Percentiles rank a stretch among this genome's conserved stretches.
phyloP scores from a whole-genome alignment of 2,113 vertebrate genomes.

The Misgurnus mizolepis region DNA sequence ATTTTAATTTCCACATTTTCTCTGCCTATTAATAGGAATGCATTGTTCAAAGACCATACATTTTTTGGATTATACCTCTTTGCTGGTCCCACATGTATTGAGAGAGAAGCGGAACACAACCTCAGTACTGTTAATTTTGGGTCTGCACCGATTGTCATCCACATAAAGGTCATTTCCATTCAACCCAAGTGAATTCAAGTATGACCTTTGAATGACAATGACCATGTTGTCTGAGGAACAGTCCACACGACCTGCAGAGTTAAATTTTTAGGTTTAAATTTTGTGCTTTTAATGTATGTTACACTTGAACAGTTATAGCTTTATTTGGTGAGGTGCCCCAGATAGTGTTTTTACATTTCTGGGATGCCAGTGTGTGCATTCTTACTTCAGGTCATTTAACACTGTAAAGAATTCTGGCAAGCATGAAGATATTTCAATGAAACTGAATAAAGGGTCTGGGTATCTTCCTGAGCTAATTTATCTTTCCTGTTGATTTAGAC shows the following conservation, averaged over 20 bases:
- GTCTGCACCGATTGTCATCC: conserved; percentile 76
- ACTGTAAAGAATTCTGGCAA: no score
- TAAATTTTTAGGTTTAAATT: conserved; percentile 41
- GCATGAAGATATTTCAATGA: no score
- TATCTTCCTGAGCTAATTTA: no score
- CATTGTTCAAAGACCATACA: no score
- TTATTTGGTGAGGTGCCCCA: not conserved
- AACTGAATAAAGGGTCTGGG: no score
- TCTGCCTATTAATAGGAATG: no score
- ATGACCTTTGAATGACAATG: conserved; percentile 73
- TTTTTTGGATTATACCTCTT: conserved; percentile 54
- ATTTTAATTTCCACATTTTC: no score
- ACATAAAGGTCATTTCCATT: conserved; percentile 65
- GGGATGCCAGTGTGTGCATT: no score
- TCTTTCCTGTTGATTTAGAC: no score
- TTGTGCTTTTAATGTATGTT: not conserved
- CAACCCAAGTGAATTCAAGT: conserved; percentile 67
- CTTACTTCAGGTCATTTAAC: no score
- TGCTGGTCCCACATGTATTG: conserved; percentile 77
- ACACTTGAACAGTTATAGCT: not conserved
- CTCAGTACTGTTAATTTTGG: conserved; percentile 57
- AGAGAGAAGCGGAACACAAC: conserved; percentile 79
- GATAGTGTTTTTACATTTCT: no score
- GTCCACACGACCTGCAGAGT: conserved; percentile 65
- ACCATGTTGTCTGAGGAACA: conserved; percentile 82